Percentiles rank a stretch among this genome's conserved stretches.
Evolutionary conservation across 2,888 invertebrate species (phyloP).

Genomic region (Gasteruption jaculator): DNA sequence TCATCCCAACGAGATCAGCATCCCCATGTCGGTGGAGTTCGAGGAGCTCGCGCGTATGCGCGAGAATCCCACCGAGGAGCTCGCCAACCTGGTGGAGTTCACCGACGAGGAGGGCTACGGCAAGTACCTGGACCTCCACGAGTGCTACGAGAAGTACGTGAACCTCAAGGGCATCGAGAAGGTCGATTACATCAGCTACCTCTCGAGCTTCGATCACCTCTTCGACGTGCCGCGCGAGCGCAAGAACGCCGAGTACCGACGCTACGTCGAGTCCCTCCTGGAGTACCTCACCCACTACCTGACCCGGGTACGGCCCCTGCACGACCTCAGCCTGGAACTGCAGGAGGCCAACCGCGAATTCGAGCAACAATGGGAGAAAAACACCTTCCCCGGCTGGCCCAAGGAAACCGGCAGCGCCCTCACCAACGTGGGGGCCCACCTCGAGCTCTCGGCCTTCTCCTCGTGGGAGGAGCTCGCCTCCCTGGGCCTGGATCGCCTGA

Average conservation of each 20-base stretch:
- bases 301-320: constrained; percentile 77
- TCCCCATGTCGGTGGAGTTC: constrained; percentile 97
- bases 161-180: constrained; percentile 96
- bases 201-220: constrained; percentile 90
- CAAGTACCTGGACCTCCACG: constrained; percentile 94
- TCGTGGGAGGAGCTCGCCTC: constrained; percentile 97
- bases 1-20: constrained; percentile 93
- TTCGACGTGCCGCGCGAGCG: constrained; percentile 91
- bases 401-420: constrained; percentile 93
- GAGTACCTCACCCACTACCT: constrained; percentile 84
- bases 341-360: constrained; percentile 77
- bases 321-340: constrained; percentile 77
- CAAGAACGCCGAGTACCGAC: constrained; percentile 81
- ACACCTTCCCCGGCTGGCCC: constrained; percentile 93
- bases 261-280: constrained; percentile 78
- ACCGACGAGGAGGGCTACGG: constrained; percentile 99
- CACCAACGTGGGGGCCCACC: constrained; percentile 91
- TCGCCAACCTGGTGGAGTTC: constrained; percentile 86
- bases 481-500: constrained; percentile 92
- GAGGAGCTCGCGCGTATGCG: constrained; percentile 86
- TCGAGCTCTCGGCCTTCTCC: constrained; percentile 97
- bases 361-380: constrained; percentile 81
- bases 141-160: constrained; percentile 92
- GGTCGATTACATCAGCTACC: constrained; percentile 93
- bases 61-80: constrained; percentile 86